Evolutionary conservation across 2,888 invertebrate genomes (phyloP), one percentile per base, ranked within the genome.

Genomic region (Thysanoteuthis rhombus): DNA sequence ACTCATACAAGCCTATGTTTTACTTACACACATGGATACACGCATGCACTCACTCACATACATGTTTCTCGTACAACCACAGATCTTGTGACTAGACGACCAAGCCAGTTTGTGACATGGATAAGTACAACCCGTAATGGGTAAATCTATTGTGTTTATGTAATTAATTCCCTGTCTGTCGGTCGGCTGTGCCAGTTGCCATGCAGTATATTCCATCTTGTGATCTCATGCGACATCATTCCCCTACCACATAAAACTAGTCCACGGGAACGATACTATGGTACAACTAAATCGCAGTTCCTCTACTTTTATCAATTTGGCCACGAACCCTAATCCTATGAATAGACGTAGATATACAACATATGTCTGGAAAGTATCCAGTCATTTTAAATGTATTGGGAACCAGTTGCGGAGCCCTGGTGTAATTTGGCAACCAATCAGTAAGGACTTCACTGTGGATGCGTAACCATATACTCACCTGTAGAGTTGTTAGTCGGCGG

Each of bases 41-140:
- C 25, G 36, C 16, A n/a, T n/a, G n/a, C 19, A 75, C 19, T 16
- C n/a, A 10, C n/a, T 36, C n/a, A 36, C 75, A n/a, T 52, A 28
- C 5, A 52, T 12, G n/a, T 36, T 75, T n/a, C 19, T 75, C 10
- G 4, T 75, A 75, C 10, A 75, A 10, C n/a, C 75, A n/a, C n/a
- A 0, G 75, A 36, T 75, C 75, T 75, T 75, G 75, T 75, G 75
- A 75, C 75, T 75, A n/a, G n/a, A 75, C 75, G 2, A n/a, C 75
- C n/a, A 75, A 75, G 75, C 75, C 75, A 75, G 75, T 75, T 75
- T 75, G n/a, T 75, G 75, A 75, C 75, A 75, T n/a, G n/a, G n/a
- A 16, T 75, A 75, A 75, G n/a, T 75, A 75, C n/a, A 75, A n/a
- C n/a, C 75, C n/a, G 36, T n/a, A n/a, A 75, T 75, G n/a, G n/a